Evolutionary conservation across 2,797 vertebrate species (phyloP).

Genomic region (Carapus acus): DNA sequence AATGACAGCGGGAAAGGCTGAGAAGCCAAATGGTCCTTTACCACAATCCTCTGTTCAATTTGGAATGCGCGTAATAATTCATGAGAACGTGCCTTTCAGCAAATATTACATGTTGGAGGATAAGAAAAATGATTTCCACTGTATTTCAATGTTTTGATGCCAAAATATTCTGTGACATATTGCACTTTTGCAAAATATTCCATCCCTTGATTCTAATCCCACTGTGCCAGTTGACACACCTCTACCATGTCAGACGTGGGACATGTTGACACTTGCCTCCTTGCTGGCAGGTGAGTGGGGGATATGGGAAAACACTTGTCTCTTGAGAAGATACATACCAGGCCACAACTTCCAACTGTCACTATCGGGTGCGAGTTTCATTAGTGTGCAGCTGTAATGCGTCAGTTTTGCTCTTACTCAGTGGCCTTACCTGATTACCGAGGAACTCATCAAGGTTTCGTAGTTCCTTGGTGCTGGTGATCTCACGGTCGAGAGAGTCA

Average conservation of each 20-base stretch:
- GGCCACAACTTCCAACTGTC: background rate
- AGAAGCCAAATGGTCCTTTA: too few species aligned
- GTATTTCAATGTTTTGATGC: too few species aligned
- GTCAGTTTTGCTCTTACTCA: background rate
- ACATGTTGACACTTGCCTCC: background rate
- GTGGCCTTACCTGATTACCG: slow-evolving; percentile 80
- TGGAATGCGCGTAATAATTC: too few species aligned
- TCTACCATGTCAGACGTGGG: background rate
- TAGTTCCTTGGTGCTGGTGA: slow-evolving; percentile 84
- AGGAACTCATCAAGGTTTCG: slow-evolving; percentile 92
- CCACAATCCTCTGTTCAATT: too few species aligned
- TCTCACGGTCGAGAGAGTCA: slow-evolving; percentile 78
- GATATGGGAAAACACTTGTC: background rate
- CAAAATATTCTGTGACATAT: too few species aligned
- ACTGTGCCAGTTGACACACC: background rate
- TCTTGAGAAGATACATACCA: background rate
- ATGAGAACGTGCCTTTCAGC: too few species aligned
- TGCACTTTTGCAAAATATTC: too few species aligned
- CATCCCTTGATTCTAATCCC: background rate
- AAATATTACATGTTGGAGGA: too few species aligned
- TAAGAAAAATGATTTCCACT: too few species aligned
- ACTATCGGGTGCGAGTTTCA: background rate
- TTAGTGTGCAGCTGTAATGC: background rate
- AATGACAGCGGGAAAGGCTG: too few species aligned
- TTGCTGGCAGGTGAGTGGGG: background rate